Conservation (phyloP, 2,888 invertebrate genomes). For the Penaeus monodon region DNA sequence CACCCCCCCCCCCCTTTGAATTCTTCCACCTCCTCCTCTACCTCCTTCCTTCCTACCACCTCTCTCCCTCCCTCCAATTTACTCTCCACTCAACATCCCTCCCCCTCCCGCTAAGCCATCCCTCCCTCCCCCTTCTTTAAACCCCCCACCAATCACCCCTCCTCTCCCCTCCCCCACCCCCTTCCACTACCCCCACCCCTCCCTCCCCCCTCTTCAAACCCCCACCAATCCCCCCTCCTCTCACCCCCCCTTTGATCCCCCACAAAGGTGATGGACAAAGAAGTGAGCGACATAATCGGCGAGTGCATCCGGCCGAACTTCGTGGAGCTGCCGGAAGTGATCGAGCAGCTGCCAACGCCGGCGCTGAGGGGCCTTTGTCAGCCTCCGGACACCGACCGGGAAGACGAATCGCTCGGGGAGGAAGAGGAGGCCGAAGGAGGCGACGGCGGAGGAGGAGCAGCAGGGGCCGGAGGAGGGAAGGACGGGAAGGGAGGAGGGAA, state of each 20-base stretch:
- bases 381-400: conserved; percentile 50
- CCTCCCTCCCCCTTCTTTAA: not conserved
- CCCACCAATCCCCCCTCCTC: not conserved
- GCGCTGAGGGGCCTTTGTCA: conserved; percentile 41
- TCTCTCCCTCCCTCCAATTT: not conserved
- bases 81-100: not conserved
- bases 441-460: not conserved
- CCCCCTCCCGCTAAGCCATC: not conserved
- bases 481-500: not conserved
- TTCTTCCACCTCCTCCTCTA: no score
- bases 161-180: not conserved
- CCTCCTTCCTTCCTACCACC: not conserved
- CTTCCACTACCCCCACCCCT: not conserved
- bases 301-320: conserved; percentile 61
- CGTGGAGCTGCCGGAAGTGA: conserved; percentile 57
- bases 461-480: not conserved
- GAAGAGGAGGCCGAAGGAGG: not conserved
- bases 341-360: conserved; percentile 50
- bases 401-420: conserved; percentile 30
- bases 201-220: not conserved
- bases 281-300: conserved; percentile 59
- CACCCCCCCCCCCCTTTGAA: no score
- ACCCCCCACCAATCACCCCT: not conserved
- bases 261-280: conserved; percentile 60
- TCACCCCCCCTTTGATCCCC: not conserved